These are phyloP conservation scores for Myotis lucifugus DNA, from an alignment of 2,113 vertebrate genomes.

Conservation along the genomic window DNA sequence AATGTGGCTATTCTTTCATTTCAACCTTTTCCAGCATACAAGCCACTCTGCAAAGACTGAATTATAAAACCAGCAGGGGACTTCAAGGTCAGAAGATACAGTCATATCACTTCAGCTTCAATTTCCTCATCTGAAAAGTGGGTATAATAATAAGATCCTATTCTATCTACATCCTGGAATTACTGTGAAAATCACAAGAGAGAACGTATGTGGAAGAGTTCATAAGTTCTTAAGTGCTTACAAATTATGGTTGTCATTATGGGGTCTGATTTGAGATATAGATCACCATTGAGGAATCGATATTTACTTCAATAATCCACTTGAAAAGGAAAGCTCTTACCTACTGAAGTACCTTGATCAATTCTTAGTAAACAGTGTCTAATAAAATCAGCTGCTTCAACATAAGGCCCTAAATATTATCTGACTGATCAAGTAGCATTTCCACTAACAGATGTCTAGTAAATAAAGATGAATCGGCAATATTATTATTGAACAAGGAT, in stretches of 20 bases:
- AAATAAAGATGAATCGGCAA: background rate
- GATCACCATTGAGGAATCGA: background rate
- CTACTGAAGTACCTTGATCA: background rate
- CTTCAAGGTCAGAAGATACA: background rate
- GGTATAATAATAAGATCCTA: background rate
- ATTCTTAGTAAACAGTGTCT: background rate
- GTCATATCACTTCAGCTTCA: background rate
- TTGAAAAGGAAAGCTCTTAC: background rate
- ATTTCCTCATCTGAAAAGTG: background rate
- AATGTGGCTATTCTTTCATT: background rate
- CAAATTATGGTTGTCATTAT: background rate
- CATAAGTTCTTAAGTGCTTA: background rate
- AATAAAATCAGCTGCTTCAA: background rate
- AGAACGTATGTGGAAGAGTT: background rate
- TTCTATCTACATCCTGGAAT: background rate
- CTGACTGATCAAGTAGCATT: background rate
- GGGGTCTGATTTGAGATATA: background rate
- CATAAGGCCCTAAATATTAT: background rate
- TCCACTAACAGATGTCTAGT: background rate
- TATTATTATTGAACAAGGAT: background rate
- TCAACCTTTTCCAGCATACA: background rate
- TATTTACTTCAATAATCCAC: background rate
- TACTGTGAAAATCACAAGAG: background rate
- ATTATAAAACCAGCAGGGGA: background rate
- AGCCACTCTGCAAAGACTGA: background rate